These are phyloP conservation scores for Diadophis punctatus DNA, from an alignment of 2,113 vertebrate species.

Conservation along the genomic window DNA sequence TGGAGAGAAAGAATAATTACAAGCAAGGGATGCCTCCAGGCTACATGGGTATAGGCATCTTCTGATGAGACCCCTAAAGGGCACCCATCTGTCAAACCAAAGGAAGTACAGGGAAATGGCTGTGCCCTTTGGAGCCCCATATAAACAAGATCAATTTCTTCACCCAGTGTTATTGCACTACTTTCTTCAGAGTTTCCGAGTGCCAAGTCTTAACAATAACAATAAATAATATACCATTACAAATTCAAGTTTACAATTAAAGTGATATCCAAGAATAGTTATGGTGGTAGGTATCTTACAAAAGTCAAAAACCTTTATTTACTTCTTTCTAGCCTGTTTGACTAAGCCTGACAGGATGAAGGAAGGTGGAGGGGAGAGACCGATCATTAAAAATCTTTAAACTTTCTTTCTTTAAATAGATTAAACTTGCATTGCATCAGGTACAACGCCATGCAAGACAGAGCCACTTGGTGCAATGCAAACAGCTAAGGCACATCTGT, in stretches of 20 bases:
- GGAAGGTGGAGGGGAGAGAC: neutral
- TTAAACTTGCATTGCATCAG: no score
- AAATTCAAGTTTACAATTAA: neutral
- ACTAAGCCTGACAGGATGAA: neutral
- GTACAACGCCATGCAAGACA: neutral
- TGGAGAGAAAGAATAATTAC: neutral
- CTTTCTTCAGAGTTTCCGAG: neutral
- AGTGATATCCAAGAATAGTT: neutral
- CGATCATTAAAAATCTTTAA: neutral
- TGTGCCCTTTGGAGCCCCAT: neutral
- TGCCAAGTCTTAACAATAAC: neutral
- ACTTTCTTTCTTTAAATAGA: no score
- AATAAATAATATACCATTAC: neutral
- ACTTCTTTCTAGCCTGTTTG: neutral
- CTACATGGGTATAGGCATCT: conserved; percentile 10
- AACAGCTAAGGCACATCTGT: neutral
- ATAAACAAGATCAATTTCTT: neutral
- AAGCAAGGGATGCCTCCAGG: conserved; percentile 15
- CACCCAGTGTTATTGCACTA: neutral
- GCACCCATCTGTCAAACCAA: conserved; percentile 11
- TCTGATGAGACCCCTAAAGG: neutral
- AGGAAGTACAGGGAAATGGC: neutral
- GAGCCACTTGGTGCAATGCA: neutral
- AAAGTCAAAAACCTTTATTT: neutral
- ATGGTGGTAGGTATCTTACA: neutral